Evolutionary conservation across 2,888 invertebrate species (phyloP), one percentile per base, ranked within the genome.

Genomic region (Sicus ferrugineus): DNA sequence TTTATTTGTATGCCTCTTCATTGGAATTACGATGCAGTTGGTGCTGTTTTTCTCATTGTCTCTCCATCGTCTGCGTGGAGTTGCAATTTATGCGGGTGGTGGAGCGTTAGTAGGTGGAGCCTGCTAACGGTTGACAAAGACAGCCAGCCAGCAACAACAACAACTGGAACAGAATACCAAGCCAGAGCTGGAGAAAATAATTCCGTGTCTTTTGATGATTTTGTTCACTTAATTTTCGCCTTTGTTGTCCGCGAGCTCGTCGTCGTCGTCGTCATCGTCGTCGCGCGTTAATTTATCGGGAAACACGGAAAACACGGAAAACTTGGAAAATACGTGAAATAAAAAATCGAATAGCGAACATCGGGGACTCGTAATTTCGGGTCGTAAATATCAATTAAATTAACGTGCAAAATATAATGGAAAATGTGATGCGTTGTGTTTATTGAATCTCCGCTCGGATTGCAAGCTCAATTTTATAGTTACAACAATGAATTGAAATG

Each of bases 81-180:
- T 79, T 79, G 76, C 79, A 74, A 79, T 71, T 78, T 78, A 79
- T 79, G 79, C 79, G 79, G 80, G 79, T 80, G 80, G 79, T 80
- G 82, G 76, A 65, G 70, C 62, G 56, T 56, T 21, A 30, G 59
- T 70, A 72, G 70, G 73, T 74, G 74, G 73, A 74, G 74, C 67
- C 67, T n/a, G n/a, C n/a, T 48, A 67, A 46, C 31, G 38, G 59
- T 59, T 59, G 46, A 23, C 59, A 28, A 28, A 46, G 11, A 59
- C 23, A 61, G 16, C 1, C 38, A 61, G 21, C 21, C 11, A 28
- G 28, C 28, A 23, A 54, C 50, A 4, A 3, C 50, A 11, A n/a
- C 54, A 9, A 54, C 28, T 11, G 16, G 14, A 54, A 2, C 26
- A 28, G 26, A 23, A 28, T 23, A n/a, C 26, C 26, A 54, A 54